phyloP scores from a whole-genome alignment of 1,140 invertebrate genomes.

The Carposina sasakii region DNA sequence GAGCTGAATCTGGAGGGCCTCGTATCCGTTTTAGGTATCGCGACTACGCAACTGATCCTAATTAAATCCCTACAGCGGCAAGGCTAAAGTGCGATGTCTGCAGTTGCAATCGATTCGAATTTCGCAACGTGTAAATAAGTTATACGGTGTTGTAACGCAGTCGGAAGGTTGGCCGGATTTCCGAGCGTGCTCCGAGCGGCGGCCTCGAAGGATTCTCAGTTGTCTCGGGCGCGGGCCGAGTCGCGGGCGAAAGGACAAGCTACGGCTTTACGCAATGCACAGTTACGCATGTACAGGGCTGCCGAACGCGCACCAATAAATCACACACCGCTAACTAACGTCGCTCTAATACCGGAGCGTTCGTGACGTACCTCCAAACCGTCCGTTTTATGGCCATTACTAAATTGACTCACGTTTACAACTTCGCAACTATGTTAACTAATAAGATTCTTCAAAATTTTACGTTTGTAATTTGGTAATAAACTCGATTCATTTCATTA shows the following conservation, averaged over 20 bases:
- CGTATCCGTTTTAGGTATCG: conserved; percentile 61
- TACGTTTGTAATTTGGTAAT: conserved; percentile 31
- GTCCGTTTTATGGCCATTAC: conserved; percentile 27
- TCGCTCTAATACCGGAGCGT: background rate
- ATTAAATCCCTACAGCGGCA: conserved; percentile 67
- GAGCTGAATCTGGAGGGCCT: conserved; percentile 44
- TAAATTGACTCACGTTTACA: conserved; percentile 43
- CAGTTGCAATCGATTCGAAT: conserved; percentile 69
- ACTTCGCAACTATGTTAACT: conserved; percentile 42
- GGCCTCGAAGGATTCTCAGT: conserved; percentile 66
- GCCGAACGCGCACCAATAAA: conserved; percentile 17
- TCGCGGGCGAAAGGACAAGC: conserved; percentile 56
- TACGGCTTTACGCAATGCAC: conserved; percentile 34
- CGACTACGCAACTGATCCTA: conserved; percentile 64
- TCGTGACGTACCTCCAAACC: conserved; percentile 30
- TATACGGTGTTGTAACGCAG: conserved; percentile 64
- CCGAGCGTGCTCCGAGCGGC: conserved; percentile 64
- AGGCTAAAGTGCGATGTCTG: conserved; percentile 67
- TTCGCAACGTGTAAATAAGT: conserved; percentile 70
- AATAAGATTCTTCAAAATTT: conserved; percentile 38
- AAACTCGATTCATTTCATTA: conserved; percentile 23
- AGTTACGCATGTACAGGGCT: conserved; percentile 33
- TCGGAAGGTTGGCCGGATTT: conserved; percentile 73
- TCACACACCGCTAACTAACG: conserved; percentile 13
- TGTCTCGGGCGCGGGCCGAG: conserved; percentile 41